Evolutionary conservation across 1,140 invertebrate species (phyloP).

Genomic region (Brachionus manjavacas): DNA sequence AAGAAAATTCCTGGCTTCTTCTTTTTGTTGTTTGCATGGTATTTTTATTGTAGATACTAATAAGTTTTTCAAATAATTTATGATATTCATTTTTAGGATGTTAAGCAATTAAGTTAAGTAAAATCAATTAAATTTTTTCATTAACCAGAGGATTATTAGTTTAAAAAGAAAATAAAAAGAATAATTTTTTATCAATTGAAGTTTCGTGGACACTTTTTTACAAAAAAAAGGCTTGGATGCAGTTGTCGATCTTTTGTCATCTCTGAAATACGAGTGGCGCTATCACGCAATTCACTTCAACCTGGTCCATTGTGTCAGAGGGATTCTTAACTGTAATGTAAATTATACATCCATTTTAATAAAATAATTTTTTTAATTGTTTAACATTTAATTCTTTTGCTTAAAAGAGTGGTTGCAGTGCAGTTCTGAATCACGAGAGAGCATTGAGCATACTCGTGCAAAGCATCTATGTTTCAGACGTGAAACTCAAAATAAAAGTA

Average conservation of each 20-base stretch:
- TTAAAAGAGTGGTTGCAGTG: background rate
- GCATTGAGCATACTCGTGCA: slow-evolving; percentile 27
- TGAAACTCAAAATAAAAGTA: slow-evolving; percentile 36
- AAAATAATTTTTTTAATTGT: background rate
- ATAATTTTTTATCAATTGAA: background rate
- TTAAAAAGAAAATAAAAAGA: too few relatives aligned
- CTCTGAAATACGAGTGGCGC: slow-evolving; percentile 12
- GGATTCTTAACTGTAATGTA: slow-evolving; percentile 20
- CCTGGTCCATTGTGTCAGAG: background rate
- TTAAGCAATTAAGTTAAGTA: too few relatives aligned
- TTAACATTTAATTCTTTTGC: background rate
- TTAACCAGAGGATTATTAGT: too few relatives aligned
- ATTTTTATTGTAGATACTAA: too few relatives aligned
- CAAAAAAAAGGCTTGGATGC: background rate
- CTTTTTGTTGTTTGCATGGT: too few relatives aligned
- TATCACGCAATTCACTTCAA: slow-evolving; percentile 6
- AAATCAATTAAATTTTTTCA: too few relatives aligned
- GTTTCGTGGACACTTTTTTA: slow-evolving; percentile 19
- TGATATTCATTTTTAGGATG: too few relatives aligned
- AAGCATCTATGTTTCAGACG: slow-evolving; percentile 5
- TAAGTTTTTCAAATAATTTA: too few relatives aligned
- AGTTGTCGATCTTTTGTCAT: background rate
- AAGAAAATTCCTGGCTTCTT: too few relatives aligned
- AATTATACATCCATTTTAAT: background rate
- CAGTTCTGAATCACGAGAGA: slow-evolving; percentile 19